Evolutionary conservation across 2,113 vertebrate genomes (phyloP).

Genomic region (Tamias sibiricus): DNA sequence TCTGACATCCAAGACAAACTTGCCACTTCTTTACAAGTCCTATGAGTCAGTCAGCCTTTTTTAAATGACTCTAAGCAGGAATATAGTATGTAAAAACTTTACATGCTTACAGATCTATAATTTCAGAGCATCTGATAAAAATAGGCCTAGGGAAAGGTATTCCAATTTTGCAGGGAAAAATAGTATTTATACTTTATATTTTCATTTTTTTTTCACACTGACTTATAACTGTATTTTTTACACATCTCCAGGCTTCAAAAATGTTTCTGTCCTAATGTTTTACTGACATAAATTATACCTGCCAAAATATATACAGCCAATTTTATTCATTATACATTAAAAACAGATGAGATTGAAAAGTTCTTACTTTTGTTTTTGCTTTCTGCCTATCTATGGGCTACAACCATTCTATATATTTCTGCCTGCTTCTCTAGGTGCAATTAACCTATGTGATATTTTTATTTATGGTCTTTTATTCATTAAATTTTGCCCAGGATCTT

Average conservation of each 20-base stretch:
- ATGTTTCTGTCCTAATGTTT: background rate
- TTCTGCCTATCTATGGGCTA: background rate
- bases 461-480: slow-evolving; percentile 36
- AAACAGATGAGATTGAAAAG: background rate
- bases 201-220: background rate
- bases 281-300: background rate
- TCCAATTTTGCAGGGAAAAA: background rate
- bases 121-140: background rate
- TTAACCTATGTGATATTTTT: slow-evolving; percentile 4
- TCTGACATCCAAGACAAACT: background rate
- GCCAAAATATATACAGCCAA: background rate
- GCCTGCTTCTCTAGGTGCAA: background rate
- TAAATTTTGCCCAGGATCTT: background rate
- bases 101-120: background rate
- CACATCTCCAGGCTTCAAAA: background rate
- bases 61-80: slow-evolving; percentile 22
- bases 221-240: background rate
- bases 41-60: background rate
- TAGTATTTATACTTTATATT: background rate
- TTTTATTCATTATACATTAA: slow-evolving; percentile 10
- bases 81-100: background rate
- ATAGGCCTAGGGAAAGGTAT: background rate
- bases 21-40: background rate
- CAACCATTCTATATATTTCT: background rate
- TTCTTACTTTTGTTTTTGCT: background rate